Base-by-base conservation (phyloP, 2,113 vertebrate species). In the Thunnus thynnus region DNA sequence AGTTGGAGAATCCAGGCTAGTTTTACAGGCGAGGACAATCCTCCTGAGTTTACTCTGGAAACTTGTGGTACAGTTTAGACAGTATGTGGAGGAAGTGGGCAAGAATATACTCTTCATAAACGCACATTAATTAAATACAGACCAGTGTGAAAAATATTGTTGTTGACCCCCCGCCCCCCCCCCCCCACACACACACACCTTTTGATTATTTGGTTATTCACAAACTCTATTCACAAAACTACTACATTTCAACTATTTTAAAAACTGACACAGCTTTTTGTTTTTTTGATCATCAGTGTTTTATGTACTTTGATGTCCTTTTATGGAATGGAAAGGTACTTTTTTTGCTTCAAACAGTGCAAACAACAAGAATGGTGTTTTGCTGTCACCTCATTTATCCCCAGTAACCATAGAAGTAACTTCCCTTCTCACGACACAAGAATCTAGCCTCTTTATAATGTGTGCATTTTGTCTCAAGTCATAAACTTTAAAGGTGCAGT, bases 21-120 rank as follows among this genome's bases (percentile, higher is more conserved):
- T 82, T 76, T 67, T 71, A 63, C 86, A 78, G 84, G 78, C 73
- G 76, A 86, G 90, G 83, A 90, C 87, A 84, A 83, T 92, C 88
- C 86, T 87, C 80, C 69, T 12, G 51, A 73, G 83, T 84, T 88
- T 76, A 83, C 82, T 84, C 64, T 82, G 80, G 77, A 83, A 66
- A 64, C 44, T 20, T 67, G 25, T 57, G 30, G 61, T 71, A 64
- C 56, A 51, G 82, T 85, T 80, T 7, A 83, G 71, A 18, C 36
- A 69, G 71, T 54, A 7, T 13, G 32, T 64, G 61, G 51, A 83
- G 79, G 69, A 56, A 41, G 64, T 55, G 13, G 60, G 18, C 63
- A 51, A 60, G 16, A 86, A 72, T 16, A 30, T 52, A 56, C 11
- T 72, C 20, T 14, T 80, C 72, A 62, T 65, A 68, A 72, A 62